Conservation (phyloP, 37 sponge, comb jelly and placozoan species). For the Aphrocallistes beatrix region DNA sequence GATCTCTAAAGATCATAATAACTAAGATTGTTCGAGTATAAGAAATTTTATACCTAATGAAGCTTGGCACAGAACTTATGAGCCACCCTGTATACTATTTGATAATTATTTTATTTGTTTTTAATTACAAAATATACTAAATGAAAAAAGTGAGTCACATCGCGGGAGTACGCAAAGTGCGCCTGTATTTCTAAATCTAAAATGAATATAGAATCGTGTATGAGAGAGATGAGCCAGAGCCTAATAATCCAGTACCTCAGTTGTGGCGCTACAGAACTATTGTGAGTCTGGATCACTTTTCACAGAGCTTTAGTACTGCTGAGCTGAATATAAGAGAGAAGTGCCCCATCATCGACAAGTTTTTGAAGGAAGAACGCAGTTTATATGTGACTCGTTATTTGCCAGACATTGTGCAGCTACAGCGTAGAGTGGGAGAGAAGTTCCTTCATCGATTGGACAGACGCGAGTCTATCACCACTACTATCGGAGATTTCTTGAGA, state of each 20-base stretch:
- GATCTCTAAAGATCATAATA: too few species aligned
- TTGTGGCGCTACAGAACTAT: slow-evolving; percentile 13
- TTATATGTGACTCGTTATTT: slow-evolving; percentile 8
- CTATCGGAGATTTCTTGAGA: not conserved
- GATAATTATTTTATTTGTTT: too few species aligned
- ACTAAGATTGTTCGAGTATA: too few species aligned
- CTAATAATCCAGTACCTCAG: not conserved
- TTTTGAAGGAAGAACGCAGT: not conserved
- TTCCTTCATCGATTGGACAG: not conserved
- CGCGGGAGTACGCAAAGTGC: too few species aligned
- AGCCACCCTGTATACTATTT: too few species aligned
- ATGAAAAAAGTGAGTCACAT: not conserved
- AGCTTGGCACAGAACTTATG: too few species aligned
- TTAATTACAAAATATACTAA: too few species aligned
- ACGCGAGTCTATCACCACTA: not conserved
- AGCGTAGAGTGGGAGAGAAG: not conserved
- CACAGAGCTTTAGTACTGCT: slow-evolving; percentile 10
- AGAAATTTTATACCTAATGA: too few species aligned
- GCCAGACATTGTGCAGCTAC: slow-evolving; percentile 11
- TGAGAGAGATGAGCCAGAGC: slow-evolving; percentile 8
- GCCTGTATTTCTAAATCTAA: not conserved
- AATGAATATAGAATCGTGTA: not conserved
- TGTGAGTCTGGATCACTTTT: slow-evolving; percentile 13
- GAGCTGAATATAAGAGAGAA: not conserved
- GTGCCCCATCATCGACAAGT: not conserved